Evolutionary conservation across 2,113 vertebrate genomes (phyloP).

Genomic region (Erythrolamprus reginae): DNA sequence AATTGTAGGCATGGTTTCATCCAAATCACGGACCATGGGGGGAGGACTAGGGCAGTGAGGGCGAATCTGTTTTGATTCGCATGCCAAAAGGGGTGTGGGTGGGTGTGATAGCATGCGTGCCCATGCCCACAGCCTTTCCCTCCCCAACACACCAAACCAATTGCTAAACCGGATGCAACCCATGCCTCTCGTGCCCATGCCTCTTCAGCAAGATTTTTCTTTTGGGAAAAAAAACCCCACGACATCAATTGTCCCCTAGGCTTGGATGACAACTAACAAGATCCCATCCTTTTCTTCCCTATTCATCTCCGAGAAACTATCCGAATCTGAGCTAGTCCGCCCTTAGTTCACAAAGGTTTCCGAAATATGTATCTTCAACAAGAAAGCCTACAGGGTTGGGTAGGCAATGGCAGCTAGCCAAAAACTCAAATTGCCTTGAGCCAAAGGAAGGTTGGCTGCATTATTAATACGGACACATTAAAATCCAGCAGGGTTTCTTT

Average conservation of each 20-base stretch:
- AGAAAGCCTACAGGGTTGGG: neutral
- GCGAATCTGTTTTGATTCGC: too few species aligned
- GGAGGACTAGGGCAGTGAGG: too few species aligned
- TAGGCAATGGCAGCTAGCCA: slow-evolving; percentile 6
- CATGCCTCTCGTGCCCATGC: neutral
- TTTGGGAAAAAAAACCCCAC: neutral
- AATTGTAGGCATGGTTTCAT: too few species aligned
- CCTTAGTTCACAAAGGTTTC: neutral
- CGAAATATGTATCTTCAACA: slow-evolving; percentile 1
- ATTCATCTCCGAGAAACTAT: neutral
- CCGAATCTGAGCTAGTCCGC: neutral
- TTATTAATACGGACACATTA: slow-evolving; percentile 18
- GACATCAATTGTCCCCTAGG: neutral
- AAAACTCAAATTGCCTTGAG: neutral
- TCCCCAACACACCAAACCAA: too few species aligned
- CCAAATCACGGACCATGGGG: too few species aligned
- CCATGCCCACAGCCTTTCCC: too few species aligned
- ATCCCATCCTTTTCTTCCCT: neutral
- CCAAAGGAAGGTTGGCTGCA: slow-evolving; percentile 15
- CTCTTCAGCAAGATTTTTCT: neutral
- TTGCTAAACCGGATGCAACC: too few species aligned
- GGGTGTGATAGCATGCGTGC: too few species aligned
- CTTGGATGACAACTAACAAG: neutral
- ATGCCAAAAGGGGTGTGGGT: too few species aligned
- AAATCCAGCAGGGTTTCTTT: slow-evolving; percentile 19